These are phyloP conservation scores for Tetranychus piercei DNA, from an alignment of 2,888 invertebrate species.

Conservation along the genomic window DNA sequence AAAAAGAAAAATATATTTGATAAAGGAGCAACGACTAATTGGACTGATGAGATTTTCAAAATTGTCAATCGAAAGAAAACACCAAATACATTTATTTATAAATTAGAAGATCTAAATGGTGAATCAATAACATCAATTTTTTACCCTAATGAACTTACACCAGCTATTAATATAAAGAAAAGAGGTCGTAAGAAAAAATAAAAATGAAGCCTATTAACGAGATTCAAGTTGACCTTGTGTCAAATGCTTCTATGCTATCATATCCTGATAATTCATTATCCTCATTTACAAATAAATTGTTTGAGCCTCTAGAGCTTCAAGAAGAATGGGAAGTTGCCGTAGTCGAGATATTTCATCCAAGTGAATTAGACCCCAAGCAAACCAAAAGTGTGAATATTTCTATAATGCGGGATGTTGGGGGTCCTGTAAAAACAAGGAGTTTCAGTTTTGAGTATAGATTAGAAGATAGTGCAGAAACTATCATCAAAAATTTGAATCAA, in stretches of 20 bases:
- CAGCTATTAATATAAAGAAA: background rate
- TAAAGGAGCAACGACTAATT: background rate
- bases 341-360: background rate
- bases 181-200: background rate
- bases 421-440: background rate
- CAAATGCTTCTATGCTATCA: background rate
- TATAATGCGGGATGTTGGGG: background rate
- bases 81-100: background rate
- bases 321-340: background rate
- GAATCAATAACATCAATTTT: background rate
- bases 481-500: no score
- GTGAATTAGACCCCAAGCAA: background rate
- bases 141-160: background rate
- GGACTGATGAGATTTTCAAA: background rate
- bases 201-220: background rate
- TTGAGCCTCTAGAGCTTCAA: background rate
- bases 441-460: background rate
- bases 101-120: background rate
- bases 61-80: background rate
- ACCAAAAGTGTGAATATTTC: background rate
- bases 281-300: background rate
- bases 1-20: background rate
- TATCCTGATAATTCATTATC: background rate
- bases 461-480: no score
- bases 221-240: conserved; percentile 1